These are phyloP conservation scores for Champsocephalus esox DNA, from an alignment of 2,797 vertebrate genomes.

Conservation along the genomic window DNA sequence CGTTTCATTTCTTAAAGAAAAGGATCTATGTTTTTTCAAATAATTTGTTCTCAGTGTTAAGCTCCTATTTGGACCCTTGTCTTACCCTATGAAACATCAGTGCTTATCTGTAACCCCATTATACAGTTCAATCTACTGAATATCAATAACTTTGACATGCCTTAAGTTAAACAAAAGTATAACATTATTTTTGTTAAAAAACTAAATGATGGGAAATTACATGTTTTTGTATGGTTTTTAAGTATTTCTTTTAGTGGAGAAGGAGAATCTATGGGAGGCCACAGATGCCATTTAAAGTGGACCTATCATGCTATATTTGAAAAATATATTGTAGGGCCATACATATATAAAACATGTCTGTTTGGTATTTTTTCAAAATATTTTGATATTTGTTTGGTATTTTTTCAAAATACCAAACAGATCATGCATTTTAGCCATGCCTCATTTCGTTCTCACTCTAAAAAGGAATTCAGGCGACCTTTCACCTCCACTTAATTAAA, in stretches of 20 bases:
- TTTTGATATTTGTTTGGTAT: too few relatives aligned
- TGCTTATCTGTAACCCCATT: not conserved
- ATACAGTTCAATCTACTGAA: not conserved
- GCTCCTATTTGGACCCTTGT: conserved; percentile 7
- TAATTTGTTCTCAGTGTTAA: not conserved
- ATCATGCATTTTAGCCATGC: too few relatives aligned
- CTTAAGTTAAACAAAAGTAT: not conserved
- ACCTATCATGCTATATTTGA: too few relatives aligned
- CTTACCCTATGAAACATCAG: conserved; percentile 6
- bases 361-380: too few relatives aligned
- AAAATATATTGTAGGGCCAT: too few relatives aligned
- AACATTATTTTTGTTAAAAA: not conserved
- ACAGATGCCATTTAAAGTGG: not conserved
- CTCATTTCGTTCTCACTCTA: too few relatives aligned
- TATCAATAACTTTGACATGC: not conserved
- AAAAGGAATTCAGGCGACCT: too few relatives aligned
- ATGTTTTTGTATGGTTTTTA: not conserved
- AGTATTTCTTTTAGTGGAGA: not conserved
- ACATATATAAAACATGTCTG: too few relatives aligned
- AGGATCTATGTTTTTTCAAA: conserved; percentile 5
- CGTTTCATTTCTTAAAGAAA: conserved; percentile 37
- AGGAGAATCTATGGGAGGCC: not conserved
- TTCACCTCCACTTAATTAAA: too few relatives aligned
- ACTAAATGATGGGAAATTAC: not conserved
- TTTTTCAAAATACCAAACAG: too few relatives aligned